Evolutionary conservation across 2,888 invertebrate genomes (phyloP), one percentile per base, ranked within the genome.

Genomic region (Sicus ferrugineus): DNA sequence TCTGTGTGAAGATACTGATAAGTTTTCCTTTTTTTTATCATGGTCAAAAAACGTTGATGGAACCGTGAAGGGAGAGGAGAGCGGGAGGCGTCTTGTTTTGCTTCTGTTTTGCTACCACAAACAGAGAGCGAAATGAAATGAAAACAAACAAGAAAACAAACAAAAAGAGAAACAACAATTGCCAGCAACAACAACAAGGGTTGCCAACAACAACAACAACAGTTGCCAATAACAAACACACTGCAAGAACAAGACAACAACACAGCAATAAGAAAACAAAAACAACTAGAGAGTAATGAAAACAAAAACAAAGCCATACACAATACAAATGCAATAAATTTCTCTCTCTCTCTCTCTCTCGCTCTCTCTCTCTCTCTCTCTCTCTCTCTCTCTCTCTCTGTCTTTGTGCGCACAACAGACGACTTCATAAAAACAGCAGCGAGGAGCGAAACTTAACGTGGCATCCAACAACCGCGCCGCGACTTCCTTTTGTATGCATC

Each of bases 361-460:
- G n/a, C n/a, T n/a, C n/a, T n/a, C n/a, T n/a, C n/a, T n/a, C n/a
- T n/a, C n/a, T n/a, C n/a, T n/a, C n/a, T n/a, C n/a, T n/a, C n/a
- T n/a, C n/a, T n/a, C n/a, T n/a, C n/a, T n/a, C n/a, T n/a, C n/a
- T n/a, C n/a, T n/a, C n/a, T n/a, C n/a, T n/a, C n/a, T n/a, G n/a
- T n/a, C n/a, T n/a, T n/a, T n/a, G n/a, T n/a, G n/a, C n/a, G n/a
- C n/a, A n/a, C n/a, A n/a, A 26, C 34, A 61, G 56, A 65, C 62
- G 72, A 70, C 68, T 70, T 67, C 26, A 70, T 72, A 68, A 70
- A 54, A 72, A 70, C 30, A 30, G 4, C 31, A 54, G 38, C 28
- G 28, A 58, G 21, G 21, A 50, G 9, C 19, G 50, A 2, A 50
- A 50, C 50, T 19, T 21, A 61, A 19, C 38, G 59, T 63, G 30